Percentiles rank a stretch among this genome's conserved stretches.
phyloP scores from a whole-genome alignment of 2,113 vertebrate species.

The Puffinus mauretanicus region DNA sequence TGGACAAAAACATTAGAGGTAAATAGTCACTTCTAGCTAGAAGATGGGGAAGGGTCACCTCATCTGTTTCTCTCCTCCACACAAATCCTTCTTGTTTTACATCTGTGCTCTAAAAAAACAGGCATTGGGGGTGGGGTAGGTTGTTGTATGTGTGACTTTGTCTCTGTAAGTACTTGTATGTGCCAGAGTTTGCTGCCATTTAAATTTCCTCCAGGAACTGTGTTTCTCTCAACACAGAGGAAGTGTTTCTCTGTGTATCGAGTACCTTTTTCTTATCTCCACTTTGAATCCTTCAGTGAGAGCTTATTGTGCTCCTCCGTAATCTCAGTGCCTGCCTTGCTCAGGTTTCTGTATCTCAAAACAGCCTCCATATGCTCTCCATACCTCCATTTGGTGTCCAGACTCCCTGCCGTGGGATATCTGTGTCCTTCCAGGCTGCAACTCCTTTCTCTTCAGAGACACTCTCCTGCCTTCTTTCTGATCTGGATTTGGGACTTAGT shows the following conservation, averaged over 20 bases:
- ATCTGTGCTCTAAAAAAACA: not conserved
- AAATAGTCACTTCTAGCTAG: not conserved
- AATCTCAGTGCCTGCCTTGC: not conserved
- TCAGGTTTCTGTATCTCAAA: not conserved
- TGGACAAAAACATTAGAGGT: not conserved
- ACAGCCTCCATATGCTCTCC: not conserved
- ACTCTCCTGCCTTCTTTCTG: not conserved
- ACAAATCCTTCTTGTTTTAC: not conserved
- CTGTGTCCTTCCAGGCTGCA: not conserved
- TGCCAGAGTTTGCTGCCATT: not conserved
- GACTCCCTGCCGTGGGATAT: not conserved
- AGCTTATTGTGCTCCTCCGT: not conserved
- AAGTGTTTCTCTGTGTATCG: not conserved
- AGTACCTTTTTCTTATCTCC: not conserved
- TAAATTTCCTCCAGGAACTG: fast-evolving
- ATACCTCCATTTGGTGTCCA: not conserved
- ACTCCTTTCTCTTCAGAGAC: not conserved
- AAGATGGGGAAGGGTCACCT: not conserved
- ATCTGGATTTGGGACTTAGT: not conserved
- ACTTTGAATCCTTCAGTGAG: not conserved
- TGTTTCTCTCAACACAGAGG: not conserved
- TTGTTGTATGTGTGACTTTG: not conserved
- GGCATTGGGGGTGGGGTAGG: too few relatives aligned
- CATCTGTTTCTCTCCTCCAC: not conserved
- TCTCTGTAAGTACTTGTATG: not conserved